phyloP scores from a whole-genome alignment of 2,797 vertebrate genomes.

The Sternotherus odoratus region DNA sequence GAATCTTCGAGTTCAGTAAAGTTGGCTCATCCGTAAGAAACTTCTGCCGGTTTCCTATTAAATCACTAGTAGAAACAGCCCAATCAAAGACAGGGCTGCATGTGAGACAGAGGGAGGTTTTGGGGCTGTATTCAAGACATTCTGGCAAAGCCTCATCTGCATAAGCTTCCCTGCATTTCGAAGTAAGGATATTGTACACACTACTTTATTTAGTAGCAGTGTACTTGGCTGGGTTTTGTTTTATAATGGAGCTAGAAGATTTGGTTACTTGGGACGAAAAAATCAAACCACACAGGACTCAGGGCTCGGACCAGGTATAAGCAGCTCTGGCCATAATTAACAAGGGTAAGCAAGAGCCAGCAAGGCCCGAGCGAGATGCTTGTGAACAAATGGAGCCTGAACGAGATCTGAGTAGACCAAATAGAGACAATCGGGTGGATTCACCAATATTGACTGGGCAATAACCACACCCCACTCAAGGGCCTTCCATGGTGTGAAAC shows the following conservation, averaged over 20 bases:
- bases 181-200: neutral
- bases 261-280: neutral
- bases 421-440: neutral
- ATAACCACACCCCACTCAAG: neutral
- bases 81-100: neutral
- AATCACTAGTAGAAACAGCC: neutral
- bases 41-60: neutral
- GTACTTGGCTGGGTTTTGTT: neutral
- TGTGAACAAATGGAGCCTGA: neutral
- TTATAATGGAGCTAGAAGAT: neutral
- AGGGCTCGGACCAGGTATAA: neutral
- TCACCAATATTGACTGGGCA: neutral
- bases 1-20: neutral
- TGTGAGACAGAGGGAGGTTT: neutral
- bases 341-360: neutral
- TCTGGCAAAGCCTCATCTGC: neutral
- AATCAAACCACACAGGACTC: neutral
- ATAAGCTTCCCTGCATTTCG: neutral
- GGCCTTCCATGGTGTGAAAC: neutral
- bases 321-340: neutral
- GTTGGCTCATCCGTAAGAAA: neutral
- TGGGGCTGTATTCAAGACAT: neutral
- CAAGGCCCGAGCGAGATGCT: neutral
- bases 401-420: neutral
- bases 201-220: neutral